phyloP scores from a whole-genome alignment of 35 echinoderm and acorn worm genomes.

The Apostichopus californicus region DNA sequence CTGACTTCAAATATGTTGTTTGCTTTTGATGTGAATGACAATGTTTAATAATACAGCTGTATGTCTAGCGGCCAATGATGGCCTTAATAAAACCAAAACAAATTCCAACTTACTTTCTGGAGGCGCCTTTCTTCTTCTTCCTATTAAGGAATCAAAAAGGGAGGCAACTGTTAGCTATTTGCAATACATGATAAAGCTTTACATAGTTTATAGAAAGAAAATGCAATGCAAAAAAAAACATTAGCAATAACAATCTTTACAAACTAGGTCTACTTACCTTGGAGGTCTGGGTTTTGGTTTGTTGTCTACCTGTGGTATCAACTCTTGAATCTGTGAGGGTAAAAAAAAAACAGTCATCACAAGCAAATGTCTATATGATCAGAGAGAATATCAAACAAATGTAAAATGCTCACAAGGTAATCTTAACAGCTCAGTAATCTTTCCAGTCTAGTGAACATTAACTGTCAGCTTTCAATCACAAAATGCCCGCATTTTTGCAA shows the following conservation, averaged over 20 bases:
- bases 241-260: background rate
- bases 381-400: background rate
- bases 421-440: too few species aligned
- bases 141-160: background rate
- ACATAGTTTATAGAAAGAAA: too few species aligned
- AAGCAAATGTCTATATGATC: background rate
- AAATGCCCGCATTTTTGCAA: too few species aligned
- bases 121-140: conserved; percentile 17
- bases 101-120: conserved; percentile 4
- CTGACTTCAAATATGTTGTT: too few species aligned
- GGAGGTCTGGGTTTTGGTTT: conserved; percentile 50
- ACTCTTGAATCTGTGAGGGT: background rate
- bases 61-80: too few species aligned
- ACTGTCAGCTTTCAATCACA: too few species aligned
- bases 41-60: too few species aligned
- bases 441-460: too few species aligned
- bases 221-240: background rate
- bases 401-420: too few species aligned
- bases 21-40: too few species aligned
- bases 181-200: too few species aligned
- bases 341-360: background rate
- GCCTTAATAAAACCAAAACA: too few species aligned
- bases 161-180: background rate
- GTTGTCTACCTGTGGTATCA: conserved; percentile 6
- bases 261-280: background rate